Conservation (phyloP, 2,888 invertebrate species). For the Sphecodes monilicornis region DNA sequence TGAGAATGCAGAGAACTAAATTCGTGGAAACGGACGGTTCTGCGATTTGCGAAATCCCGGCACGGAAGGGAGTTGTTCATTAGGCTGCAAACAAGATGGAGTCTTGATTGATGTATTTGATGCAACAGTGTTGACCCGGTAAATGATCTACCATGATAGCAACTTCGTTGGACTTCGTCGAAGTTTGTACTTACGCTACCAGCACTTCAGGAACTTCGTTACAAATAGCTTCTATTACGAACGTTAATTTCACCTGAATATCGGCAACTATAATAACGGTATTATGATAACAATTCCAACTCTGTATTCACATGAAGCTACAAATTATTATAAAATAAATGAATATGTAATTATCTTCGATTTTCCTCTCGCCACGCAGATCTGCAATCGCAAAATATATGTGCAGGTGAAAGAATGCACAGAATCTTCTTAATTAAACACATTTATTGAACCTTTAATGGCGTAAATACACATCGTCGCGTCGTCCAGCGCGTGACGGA, state of each 20-base stretch:
- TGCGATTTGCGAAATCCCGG: not conserved
- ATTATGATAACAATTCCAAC: not conserved
- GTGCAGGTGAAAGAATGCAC: not conserved
- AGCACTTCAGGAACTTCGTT: no score
- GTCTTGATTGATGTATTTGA: not conserved
- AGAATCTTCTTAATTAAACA: slow-evolving; percentile 72
- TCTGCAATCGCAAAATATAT: not conserved
- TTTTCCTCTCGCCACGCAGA: not conserved
- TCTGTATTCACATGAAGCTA: not conserved
- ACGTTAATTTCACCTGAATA: not conserved
- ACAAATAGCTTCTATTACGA: not conserved
- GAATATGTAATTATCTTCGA: no score
- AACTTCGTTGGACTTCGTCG: not conserved
- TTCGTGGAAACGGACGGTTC: not conserved
- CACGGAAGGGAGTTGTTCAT: not conserved
- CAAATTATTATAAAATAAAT: no score
- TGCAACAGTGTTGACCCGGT: not conserved
- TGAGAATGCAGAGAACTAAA: not conserved
- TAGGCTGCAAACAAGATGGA: not conserved
- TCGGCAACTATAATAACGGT: not conserved
- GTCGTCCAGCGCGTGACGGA: slow-evolving; percentile 72
- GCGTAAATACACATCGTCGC: slow-evolving; percentile 67
- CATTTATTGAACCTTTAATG: slow-evolving; percentile 74
- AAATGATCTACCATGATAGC: not conserved
- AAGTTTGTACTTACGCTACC: not conserved